Evolutionary conservation across 2,888 invertebrate genomes (phyloP).

Genomic region (Timema cristinae): DNA sequence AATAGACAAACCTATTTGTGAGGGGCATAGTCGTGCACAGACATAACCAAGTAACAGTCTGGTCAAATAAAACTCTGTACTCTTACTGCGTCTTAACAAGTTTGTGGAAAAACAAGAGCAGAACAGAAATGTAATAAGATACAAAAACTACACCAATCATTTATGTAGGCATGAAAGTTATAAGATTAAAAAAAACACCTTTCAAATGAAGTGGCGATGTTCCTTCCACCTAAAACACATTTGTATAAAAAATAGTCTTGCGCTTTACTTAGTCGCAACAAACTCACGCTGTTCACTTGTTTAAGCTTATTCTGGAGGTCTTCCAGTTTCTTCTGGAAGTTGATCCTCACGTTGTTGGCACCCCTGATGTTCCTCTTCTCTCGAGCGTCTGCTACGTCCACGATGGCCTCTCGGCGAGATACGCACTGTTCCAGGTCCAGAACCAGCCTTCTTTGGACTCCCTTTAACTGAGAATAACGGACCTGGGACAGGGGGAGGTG

Average conservation of each 20-base stretch:
- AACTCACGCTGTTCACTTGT: slow-evolving; percentile 48
- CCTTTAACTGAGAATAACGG: slow-evolving; percentile 49
- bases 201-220: too few relatives aligned
- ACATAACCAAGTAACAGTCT: too few relatives aligned
- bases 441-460: slow-evolving; percentile 57
- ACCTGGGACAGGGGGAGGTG: slow-evolving; percentile 39
- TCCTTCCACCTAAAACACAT: too few relatives aligned
- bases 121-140: neutral
- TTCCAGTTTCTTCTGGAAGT: slow-evolving; percentile 54
- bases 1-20: too few relatives aligned
- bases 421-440: slow-evolving; percentile 63
- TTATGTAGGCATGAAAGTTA: too few relatives aligned
- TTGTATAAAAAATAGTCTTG: neutral
- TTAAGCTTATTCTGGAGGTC: slow-evolving; percentile 56
- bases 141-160: neutral
- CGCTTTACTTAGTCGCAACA: neutral
- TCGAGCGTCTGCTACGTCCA: slow-evolving; percentile 54
- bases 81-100: neutral
- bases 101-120: neutral
- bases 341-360: slow-evolving; percentile 48
- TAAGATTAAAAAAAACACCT: too few relatives aligned
- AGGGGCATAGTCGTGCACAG: too few relatives aligned
- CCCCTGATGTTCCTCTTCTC: slow-evolving; percentile 50
- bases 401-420: slow-evolving; percentile 59
- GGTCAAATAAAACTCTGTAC: too few relatives aligned